phyloP scores from a whole-genome alignment of 2,797 vertebrate species.

The Huso huso region DNA sequence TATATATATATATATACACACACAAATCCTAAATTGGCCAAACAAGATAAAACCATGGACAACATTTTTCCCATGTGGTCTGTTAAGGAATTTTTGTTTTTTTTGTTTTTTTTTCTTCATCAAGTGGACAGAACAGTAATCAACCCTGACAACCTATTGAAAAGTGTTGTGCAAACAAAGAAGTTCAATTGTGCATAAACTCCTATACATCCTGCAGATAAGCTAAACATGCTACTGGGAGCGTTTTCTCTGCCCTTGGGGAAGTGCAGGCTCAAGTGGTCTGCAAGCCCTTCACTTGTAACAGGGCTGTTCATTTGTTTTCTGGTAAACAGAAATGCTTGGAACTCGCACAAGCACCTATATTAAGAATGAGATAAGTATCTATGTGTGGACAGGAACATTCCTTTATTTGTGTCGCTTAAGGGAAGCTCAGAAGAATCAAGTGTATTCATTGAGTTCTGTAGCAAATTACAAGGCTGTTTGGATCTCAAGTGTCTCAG shows the following conservation, averaged over 20 bases:
- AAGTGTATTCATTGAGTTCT: constrained; percentile 35
- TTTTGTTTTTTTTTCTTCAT: constrained; percentile 4
- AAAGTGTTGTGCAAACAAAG: constrained; percentile 10
- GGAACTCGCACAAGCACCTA: constrained; percentile 18
- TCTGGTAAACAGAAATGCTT: constrained; percentile 20
- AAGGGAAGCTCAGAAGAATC: constrained; percentile 22
- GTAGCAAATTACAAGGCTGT: constrained; percentile 38
- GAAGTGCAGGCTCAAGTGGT: constrained; percentile 11
- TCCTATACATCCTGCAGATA: constrained; percentile 3
- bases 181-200: constrained; percentile 1
- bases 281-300: constrained; percentile 16
- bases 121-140: not conserved
- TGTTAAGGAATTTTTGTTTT: too few relatives aligned
- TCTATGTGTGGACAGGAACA: constrained; percentile 28
- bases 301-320: constrained; percentile 12
- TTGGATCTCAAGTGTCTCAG: constrained; percentile 25
- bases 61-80: too few relatives aligned
- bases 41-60: too few relatives aligned
- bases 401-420: constrained; percentile 22
- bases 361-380: constrained; percentile 26
- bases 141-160: constrained; percentile 9
- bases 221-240: not conserved
- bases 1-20: too few relatives aligned
- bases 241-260: not conserved
- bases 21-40: too few relatives aligned